Evolutionary conservation across 2,888 invertebrate genomes (phyloP).

Genomic region (Petrophora chlorosata): DNA sequence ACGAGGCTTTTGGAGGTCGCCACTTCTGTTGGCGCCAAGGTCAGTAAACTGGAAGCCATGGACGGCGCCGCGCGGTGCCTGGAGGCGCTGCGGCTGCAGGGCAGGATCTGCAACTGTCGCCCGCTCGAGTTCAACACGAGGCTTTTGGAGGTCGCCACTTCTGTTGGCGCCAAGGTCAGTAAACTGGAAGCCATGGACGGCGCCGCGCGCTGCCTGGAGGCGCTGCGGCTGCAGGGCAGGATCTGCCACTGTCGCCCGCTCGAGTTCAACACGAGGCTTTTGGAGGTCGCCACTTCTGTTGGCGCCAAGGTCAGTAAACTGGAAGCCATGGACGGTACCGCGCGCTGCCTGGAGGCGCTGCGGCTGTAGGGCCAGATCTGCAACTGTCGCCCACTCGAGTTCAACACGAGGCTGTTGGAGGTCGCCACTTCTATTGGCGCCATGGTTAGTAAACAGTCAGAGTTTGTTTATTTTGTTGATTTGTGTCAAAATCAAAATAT

Average conservation of each 20-base stretch:
- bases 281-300: conserved; percentile 93
- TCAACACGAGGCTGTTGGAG: conserved; percentile 92
- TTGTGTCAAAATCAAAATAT: too few species aligned
- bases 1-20: conserved; percentile 92
- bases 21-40: conserved; percentile 93
- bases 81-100: conserved; percentile 86
- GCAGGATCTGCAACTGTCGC: conserved; percentile 93
- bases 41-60: conserved; percentile 48
- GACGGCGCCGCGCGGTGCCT: neutral
- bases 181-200: neutral
- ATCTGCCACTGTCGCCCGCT: conserved; percentile 94
- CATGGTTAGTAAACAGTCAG: conserved; percentile 89
- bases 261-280: conserved; percentile 92
- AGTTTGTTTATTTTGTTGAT: too few species aligned
- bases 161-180: conserved; percentile 92
- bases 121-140: conserved; percentile 94
- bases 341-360: too few species aligned
- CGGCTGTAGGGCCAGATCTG: conserved; percentile 92
- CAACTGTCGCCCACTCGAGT: conserved; percentile 93
- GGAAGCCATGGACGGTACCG: too few species aligned
- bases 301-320: conserved; percentile 91
- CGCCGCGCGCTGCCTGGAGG: neutral
- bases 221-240: conserved; percentile 89
- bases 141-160: conserved; percentile 91
- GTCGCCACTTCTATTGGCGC: conserved; percentile 93